phyloP scores from a whole-genome alignment of 2,888 invertebrate species.

The Selenia dentaria region DNA sequence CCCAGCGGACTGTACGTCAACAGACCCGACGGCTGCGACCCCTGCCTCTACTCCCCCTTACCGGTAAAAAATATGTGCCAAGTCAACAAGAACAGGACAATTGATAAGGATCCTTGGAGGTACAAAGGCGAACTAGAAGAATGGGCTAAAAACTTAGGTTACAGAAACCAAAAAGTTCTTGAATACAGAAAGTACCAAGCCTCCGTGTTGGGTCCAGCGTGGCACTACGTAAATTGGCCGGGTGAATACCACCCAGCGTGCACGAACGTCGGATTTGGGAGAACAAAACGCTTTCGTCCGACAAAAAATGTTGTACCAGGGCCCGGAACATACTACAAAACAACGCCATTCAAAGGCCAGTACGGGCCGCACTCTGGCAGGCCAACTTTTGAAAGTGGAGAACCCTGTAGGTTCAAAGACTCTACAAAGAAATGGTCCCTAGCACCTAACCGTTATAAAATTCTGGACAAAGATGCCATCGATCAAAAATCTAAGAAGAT shows the following conservation, averaged over 20 bases:
- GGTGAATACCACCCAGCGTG: constrained; percentile 52
- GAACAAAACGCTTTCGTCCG: constrained; percentile 48
- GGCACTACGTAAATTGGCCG: constrained; percentile 50
- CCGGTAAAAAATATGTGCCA: constrained; percentile 49
- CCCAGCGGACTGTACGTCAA: constrained; percentile 52
- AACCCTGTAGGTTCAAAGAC: constrained; percentile 67
- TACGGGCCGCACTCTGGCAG: constrained; percentile 62
- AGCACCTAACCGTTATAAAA: constrained; percentile 66
- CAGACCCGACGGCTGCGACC: constrained; percentile 57
- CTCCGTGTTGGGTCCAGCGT: constrained; percentile 65
- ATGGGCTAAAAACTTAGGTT: constrained; percentile 70
- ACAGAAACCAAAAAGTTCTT: constrained; percentile 65
- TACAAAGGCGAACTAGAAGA: constrained; percentile 69
- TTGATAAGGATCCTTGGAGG: constrained; percentile 64
- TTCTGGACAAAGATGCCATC: constrained; percentile 61
- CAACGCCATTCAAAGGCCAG: constrained; percentile 55
- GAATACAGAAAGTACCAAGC: constrained; percentile 49
- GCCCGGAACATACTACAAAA: constrained; percentile 67
- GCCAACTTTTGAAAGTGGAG: constrained; percentile 63
- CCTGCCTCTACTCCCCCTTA: constrained; percentile 61
- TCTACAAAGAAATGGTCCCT: constrained; percentile 56
- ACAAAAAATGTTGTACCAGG: constrained; percentile 48
- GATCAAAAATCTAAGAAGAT: constrained; percentile 64
- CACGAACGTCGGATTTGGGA: constrained; percentile 64
- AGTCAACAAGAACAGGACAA: constrained; percentile 44